Conservation (phyloP, 2,113 vertebrate species). For the Xenopus laevis region DNA sequence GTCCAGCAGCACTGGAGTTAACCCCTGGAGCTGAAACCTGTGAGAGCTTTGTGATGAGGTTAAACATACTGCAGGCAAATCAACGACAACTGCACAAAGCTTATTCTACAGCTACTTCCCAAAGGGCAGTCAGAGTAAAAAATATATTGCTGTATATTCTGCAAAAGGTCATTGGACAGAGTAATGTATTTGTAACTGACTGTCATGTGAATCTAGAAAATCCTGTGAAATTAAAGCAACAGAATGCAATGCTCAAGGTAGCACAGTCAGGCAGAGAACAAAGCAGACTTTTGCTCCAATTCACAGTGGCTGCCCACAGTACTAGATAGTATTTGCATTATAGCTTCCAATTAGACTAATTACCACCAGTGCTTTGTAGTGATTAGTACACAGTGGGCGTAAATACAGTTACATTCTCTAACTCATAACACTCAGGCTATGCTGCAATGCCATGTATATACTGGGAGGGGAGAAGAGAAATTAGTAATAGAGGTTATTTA, state of each 20-base stretch:
- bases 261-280: background rate
- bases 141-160: constrained; percentile 9
- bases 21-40: constrained; percentile 1
- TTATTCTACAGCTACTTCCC: background rate
- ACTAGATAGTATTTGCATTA: too few relatives aligned
- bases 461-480: too few relatives aligned
- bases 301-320: too few relatives aligned
- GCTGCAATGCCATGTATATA: too few relatives aligned
- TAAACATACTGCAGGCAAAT: constrained; percentile 3
- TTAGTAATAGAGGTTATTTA: too few relatives aligned
- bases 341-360: too few relatives aligned
- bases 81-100: background rate
- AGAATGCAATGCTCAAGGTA: background rate
- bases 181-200: constrained; percentile 13
- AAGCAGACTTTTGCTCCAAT: too few relatives aligned
- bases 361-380: too few relatives aligned
- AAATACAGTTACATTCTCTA: too few relatives aligned
- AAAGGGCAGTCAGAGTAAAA: constrained; percentile 2
- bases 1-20: constrained; percentile 1
- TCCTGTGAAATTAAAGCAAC: background rate
- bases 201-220: background rate
- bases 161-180: constrained; percentile 14
- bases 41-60: background rate
- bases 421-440: too few relatives aligned
- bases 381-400: too few relatives aligned